Evolutionary conservation across 2,888 invertebrate genomes (phyloP).

Genomic region (Rhamnusium bicolor): DNA sequence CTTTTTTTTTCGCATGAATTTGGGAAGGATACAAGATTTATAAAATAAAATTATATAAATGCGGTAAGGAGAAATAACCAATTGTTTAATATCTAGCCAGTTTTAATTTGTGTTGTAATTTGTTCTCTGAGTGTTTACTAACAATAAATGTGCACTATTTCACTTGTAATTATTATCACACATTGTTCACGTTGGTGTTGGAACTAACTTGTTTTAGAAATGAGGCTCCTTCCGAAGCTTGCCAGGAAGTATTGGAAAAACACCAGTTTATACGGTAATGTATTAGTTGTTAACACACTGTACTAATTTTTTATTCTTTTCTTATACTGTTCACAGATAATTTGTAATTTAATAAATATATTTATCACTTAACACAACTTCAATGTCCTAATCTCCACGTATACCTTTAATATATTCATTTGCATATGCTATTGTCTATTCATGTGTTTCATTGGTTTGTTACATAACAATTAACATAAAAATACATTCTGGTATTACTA

Average conservation of each 20-base stretch:
- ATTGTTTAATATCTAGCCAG: too few species aligned
- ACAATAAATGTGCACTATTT: slow-evolving; percentile 20
- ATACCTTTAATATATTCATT: background rate
- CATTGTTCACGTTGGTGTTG: slow-evolving; percentile 61
- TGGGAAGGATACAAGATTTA: too few species aligned
- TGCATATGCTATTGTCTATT: background rate
- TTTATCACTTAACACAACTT: background rate
- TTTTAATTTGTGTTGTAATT: background rate
- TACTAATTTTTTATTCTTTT: slow-evolving; percentile 2
- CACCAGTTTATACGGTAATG: slow-evolving; percentile 72
- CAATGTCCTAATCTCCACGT: background rate
- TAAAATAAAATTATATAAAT: too few species aligned
- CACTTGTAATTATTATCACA: slow-evolving; percentile 37
- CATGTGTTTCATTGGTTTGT: slow-evolving; percentile 34
- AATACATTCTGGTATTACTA: background rate
- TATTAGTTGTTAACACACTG: slow-evolving; percentile 26
- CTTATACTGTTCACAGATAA: background rate
- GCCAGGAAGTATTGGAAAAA: slow-evolving; percentile 72
- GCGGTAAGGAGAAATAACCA: too few species aligned
- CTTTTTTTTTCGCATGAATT: too few species aligned
- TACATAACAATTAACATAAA: slow-evolving; percentile 15
- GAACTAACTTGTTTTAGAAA: slow-evolving; percentile 67
- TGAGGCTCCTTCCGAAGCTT: slow-evolving; percentile 69
- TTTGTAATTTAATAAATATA: background rate
- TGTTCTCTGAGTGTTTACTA: slow-evolving; percentile 3